Base-by-base conservation (phyloP, 1,140 invertebrate species). In the Drosophila pachea region DNA sequence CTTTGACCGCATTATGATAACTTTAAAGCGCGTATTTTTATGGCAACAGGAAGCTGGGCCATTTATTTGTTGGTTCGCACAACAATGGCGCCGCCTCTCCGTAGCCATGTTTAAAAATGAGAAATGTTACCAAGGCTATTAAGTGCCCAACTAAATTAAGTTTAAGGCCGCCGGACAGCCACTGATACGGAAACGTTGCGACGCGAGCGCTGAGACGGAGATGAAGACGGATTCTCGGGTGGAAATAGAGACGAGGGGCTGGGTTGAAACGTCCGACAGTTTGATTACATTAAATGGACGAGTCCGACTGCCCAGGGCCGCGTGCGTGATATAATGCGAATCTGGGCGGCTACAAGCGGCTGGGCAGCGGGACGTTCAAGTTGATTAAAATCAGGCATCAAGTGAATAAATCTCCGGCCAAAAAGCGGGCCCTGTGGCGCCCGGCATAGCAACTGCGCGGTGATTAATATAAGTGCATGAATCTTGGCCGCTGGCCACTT, bases 341-440 rank as follows among this genome's bases (percentile, higher is more conserved):
- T 58, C 49, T 29, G 11, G 33, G 56, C 32, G 47, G 29, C 43
- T 62, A 48, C 52, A 48, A 59, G 62, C 35, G 40, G 6, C 40
- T 31, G 31, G 32, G 50, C 63, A 12, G 56, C 40, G 56, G 76
- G 70, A 86, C 76, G 68, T 86, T 86, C 81, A 86, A 84, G 81
- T 86, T 86, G 81, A 86, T 86, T 86, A 86, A 86, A 86, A 86
- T 86, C 76, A 86, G 86, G 81, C 81, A 86, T 86, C 81, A 86
- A 86, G 81, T 81, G 69, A 81, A 86, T 86, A 86, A 86, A 86
- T 86, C 76, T 86, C 65, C 70, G 47, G 70, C 49, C 61, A 42
- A 73, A 74, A 74, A 64, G 63, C 49, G 63, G 55, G 45, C 45
- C n/a, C 4, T n/a, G n/a, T 32, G 49, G 5, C 61, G 36, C 11